Evolutionary conservation across 2,797 vertebrate genomes (phyloP).

Genomic region (Poeciliopsis gracilis): DNA sequence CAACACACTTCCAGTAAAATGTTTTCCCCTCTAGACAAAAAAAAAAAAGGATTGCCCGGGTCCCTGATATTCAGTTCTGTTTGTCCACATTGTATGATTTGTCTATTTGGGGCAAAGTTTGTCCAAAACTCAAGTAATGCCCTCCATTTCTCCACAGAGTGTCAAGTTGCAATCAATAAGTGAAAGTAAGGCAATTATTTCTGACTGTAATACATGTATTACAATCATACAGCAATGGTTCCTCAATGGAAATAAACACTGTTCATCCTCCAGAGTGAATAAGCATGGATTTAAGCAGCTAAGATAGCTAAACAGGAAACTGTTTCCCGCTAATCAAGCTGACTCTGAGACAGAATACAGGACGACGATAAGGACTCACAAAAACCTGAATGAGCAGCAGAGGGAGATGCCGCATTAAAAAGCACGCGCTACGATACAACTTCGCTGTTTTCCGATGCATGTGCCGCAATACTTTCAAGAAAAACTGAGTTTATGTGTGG

Average conservation of each 20-base stretch:
- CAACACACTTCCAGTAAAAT: not conserved
- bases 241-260: not conserved
- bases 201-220: too few relatives aligned
- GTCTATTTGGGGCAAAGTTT: not conserved
- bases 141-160: not conserved
- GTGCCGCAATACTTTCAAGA: not conserved
- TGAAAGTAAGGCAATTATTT: too few relatives aligned
- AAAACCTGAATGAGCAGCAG: not conserved
- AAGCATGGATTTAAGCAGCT: not conserved
- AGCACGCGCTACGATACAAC: not conserved
- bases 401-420: not conserved
- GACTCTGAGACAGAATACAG: not conserved
- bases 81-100: not conserved
- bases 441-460: not conserved
- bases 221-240: not conserved
- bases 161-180: not conserved
- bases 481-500: not conserved
- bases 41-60: not conserved
- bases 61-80: not conserved
- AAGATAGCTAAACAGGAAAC: not conserved
- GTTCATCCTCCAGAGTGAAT: not conserved
- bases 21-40: not conserved
- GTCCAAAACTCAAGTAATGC: not conserved
- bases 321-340: not conserved
- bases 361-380: not conserved